Conservation (phyloP, 2,797 vertebrate species). For the Momotus momota region DNA sequence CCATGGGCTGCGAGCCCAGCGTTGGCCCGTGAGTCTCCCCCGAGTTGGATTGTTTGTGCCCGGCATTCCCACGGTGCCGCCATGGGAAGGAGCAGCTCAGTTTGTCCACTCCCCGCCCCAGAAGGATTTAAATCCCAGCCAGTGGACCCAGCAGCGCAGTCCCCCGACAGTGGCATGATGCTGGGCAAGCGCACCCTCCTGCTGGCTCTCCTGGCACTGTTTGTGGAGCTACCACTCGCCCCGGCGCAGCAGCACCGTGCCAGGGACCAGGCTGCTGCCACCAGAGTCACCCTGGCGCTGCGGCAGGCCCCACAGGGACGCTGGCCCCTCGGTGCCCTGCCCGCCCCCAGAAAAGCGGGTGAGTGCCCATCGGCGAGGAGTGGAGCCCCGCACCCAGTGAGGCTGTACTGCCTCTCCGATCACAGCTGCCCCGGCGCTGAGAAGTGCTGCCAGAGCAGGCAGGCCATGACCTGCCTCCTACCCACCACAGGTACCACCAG, state of each 20-base stretch:
- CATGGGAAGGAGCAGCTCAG: background rate
- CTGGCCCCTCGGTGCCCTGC: background rate
- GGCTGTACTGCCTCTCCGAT: constrained; percentile 31
- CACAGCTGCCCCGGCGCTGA: background rate
- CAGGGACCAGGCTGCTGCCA: background rate
- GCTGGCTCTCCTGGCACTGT: background rate
- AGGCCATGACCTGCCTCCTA: constrained; percentile 27
- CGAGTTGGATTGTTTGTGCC: background rate
- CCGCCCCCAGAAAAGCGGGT: background rate
- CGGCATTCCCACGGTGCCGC: background rate
- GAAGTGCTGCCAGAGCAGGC: constrained; percentile 13
- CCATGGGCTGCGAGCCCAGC: background rate
- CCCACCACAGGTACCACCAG: background rate
- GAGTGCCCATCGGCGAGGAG: accelerated
- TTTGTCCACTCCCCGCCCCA: background rate
- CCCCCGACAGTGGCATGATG: background rate
- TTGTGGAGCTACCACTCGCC: accelerated
- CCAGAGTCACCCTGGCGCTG: accelerated
- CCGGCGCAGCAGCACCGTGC: background rate
- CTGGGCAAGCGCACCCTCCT: background rate
- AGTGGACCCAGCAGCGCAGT: accelerated
- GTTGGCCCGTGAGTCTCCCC: background rate
- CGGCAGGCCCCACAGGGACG: accelerated
- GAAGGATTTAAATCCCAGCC: constrained; percentile 6
- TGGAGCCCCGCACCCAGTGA: accelerated